These are phyloP conservation scores for Rynchops niger DNA, from an alignment of 2,113 vertebrate species.

Conservation along the genomic window DNA sequence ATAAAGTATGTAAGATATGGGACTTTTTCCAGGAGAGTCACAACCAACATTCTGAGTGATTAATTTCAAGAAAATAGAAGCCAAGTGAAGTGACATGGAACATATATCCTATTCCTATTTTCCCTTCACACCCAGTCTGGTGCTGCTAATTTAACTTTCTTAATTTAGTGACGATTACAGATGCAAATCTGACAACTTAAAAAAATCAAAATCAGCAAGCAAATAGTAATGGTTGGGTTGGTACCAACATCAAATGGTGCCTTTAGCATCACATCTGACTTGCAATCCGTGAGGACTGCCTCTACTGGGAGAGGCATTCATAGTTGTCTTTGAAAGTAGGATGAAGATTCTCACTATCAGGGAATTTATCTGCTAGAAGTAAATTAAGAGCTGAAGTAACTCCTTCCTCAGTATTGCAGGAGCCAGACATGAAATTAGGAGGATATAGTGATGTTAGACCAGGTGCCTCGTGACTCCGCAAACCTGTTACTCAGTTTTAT, in stretches of 20 bases:
- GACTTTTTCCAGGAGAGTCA: not conserved
- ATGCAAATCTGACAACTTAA: not conserved
- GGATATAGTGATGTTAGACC: not conserved
- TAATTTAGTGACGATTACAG: not conserved
- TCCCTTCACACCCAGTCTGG: not conserved
- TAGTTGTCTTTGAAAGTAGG: not conserved
- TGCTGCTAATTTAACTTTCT: not conserved
- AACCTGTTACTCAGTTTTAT: not conserved
- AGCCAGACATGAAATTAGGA: constrained; percentile 18
- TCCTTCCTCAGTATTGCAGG: not conserved
- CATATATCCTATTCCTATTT: not conserved
- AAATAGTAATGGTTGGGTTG: not conserved
- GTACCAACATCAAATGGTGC: not conserved
- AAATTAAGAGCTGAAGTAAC: not conserved
- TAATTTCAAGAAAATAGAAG: not conserved
- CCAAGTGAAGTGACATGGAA: not conserved
- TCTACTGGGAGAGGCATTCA: not conserved
- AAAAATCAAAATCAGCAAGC: constrained; percentile 24
- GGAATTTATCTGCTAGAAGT: not conserved
- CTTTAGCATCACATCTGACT: constrained; percentile 12
- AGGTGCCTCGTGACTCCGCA: not conserved
- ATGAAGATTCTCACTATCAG: not conserved
- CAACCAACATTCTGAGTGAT: not conserved
- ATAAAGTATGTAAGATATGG: not conserved
- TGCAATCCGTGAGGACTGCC: not conserved